Evolutionary conservation across 2,797 vertebrate genomes (phyloP), one percentile per base, ranked within the genome.

Genomic region (Emys orbicularis): DNA sequence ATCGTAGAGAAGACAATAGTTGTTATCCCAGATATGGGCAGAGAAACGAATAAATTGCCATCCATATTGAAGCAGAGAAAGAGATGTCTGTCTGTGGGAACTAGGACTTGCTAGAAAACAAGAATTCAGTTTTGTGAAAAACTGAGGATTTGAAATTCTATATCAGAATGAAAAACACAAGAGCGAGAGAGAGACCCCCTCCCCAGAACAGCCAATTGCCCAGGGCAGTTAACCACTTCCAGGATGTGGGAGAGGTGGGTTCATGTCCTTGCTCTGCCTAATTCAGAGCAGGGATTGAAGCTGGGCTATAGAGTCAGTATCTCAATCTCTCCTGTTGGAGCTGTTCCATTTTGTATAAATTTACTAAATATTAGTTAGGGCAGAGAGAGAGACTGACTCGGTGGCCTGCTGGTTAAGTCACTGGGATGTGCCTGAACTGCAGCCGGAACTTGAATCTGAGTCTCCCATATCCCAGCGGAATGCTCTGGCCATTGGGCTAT

Each of bases 11-110:
- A 94, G 44, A 88, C 76, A 89, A 90, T 81, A 31, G 37, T 82
- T 93, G 8, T 79, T 93, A 76, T 44, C 93, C 87, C 80, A 91
- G 56, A 92, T 41, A 61, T 88, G n/a, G 52, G 65, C 59, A 91
- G 21, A 97, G 77, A 79, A 92, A 89, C 76, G 74, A 94, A 94
- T 86, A 94, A 95, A 96, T 27, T 92, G 16, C 83, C 82, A 59
- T 72, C 5, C 31, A 49, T 94, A 57, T 52, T 94, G 76, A 93
- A 83, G n/a, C 76, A 49, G 49, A 94, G 87, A 95, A 84, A 96
- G 77, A 94, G 79, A 59, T 88, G 5, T 47, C 37, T 92, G 29
- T 91, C 91, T 83, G 77, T 61, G 88, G 52, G n/a, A 87, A 91
- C 19, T 1, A 37, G 18, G 65, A 21, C n/a, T 65, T 68, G n/a